Conservation (phyloP, 2,113 vertebrate species). For the Chloebia gouldiae region DNA sequence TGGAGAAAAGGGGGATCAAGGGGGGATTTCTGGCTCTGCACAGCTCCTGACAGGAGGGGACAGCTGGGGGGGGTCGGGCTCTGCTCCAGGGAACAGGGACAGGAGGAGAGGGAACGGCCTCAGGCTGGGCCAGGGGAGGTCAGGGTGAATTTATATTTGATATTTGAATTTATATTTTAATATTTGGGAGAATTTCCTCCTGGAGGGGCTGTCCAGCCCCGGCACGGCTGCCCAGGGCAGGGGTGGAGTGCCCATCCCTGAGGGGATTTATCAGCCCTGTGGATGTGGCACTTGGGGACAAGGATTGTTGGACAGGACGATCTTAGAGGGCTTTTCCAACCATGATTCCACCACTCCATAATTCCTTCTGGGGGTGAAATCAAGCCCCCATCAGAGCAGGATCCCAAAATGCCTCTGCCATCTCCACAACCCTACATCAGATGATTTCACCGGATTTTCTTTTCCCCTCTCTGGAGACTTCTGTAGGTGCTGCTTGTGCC, state of each 20-base stretch:
- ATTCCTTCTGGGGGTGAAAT: background rate
- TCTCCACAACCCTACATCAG: fast-evolving
- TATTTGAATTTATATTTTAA: no score
- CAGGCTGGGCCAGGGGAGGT: background rate
- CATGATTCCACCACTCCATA: background rate
- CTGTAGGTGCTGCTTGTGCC: fast-evolving
- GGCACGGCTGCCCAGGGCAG: background rate
- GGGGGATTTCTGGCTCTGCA: background rate
- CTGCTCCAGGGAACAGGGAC: background rate
- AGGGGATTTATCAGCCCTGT: fast-evolving
- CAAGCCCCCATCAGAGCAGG: background rate
- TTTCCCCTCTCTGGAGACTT: background rate
- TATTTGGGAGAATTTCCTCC: background rate
- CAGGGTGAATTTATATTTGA: background rate
- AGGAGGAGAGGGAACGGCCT: background rate
- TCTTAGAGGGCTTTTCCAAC: background rate
- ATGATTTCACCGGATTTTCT: background rate
- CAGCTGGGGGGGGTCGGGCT: fast-evolving
- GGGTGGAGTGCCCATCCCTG: fast-evolving
- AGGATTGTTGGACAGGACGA: background rate
- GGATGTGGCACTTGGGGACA: background rate
- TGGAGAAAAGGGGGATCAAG: no score
- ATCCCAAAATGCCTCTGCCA: background rate
- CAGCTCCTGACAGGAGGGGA: background rate
- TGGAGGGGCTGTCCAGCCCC: background rate